Evolutionary conservation across 1,140 invertebrate species (phyloP).

Genomic region (Hycleus phaleratus): DNA sequence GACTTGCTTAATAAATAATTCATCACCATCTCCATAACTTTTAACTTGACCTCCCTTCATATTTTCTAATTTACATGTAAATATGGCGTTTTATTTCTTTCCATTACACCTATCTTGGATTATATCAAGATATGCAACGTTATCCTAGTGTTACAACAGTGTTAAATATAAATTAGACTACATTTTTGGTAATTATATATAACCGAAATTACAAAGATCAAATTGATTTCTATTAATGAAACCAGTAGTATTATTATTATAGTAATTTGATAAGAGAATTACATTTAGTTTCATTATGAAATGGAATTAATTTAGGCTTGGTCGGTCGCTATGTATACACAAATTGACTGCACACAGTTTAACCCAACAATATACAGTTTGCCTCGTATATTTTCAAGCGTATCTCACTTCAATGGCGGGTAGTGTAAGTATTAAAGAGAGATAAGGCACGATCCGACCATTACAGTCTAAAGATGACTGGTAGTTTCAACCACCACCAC

Average conservation of each 20-base stretch:
- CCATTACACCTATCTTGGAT: constrained; percentile 3
- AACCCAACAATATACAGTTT: background rate
- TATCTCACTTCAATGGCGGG: background rate
- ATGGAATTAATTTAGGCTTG: background rate
- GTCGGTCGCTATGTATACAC: background rate
- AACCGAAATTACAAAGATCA: too few relatives aligned
- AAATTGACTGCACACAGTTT: background rate
- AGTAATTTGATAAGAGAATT: background rate
- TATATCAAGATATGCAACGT: too few relatives aligned
- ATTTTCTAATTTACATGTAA: constrained; percentile 21
- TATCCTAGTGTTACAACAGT: too few relatives aligned
- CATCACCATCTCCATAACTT: constrained; percentile 3
- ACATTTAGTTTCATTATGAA: background rate
- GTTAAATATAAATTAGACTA: too few relatives aligned
- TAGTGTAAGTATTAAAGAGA: too few relatives aligned
- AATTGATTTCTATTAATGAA: too few relatives aligned
- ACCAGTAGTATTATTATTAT: too few relatives aligned
- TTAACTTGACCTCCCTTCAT: too few relatives aligned
- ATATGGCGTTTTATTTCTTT: constrained; percentile 7
- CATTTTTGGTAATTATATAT: too few relatives aligned
- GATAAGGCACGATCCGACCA: too few relatives aligned
- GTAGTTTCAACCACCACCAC: too few relatives aligned
- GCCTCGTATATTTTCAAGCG: background rate
- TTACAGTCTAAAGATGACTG: too few relatives aligned
- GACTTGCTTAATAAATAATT: constrained; percentile 15